phyloP scores from a whole-genome alignment of 1,140 invertebrate species.

The Nephila pilipes region DNA sequence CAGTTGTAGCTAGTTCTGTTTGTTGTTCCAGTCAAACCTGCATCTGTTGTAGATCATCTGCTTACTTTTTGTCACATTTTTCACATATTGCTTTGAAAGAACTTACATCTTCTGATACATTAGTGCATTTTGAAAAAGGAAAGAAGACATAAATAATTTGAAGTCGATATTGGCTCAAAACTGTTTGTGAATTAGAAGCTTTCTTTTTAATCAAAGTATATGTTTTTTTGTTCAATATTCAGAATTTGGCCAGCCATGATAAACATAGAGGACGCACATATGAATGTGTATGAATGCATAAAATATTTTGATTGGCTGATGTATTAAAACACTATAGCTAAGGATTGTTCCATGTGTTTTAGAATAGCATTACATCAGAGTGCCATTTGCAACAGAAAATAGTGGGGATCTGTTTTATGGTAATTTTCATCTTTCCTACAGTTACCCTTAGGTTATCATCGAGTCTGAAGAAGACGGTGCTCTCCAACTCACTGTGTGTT shows the following conservation, averaged over 20 bases:
- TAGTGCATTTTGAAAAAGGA: neutral
- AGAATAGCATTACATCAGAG: constrained; percentile 53
- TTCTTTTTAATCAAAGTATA: neutral
- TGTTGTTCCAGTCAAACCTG: neutral
- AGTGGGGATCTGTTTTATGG: constrained; percentile 51
- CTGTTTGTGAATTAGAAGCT: constrained; percentile 6
- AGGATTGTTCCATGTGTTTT: constrained; percentile 59
- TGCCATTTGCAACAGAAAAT: constrained; percentile 61
- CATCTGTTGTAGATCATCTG: neutral
- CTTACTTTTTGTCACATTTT: neutral
- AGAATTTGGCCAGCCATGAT: constrained; percentile 40
- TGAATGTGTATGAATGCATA: constrained; percentile 31
- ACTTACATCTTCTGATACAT: neutral
- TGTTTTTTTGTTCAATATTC: neutral
- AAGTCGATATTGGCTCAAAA: neutral
- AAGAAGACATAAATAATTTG: neutral
- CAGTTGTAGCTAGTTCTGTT: neutral
- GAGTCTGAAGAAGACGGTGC: constrained; percentile 62
- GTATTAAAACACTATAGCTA: constrained; percentile 41
- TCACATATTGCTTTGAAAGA: neutral
- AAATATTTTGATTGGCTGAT: constrained; percentile 52
- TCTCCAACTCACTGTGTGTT: constrained; percentile 65
- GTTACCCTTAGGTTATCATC: constrained; percentile 66
- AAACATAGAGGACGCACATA: constrained; percentile 42
- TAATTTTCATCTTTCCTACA: constrained; percentile 53